Percentiles rank a stretch among this genome's conserved stretches.
These are phyloP conservation scores for Polia nebulosa DNA, from an alignment of 2,888 invertebrate genomes.

Conservation along the genomic window DNA sequence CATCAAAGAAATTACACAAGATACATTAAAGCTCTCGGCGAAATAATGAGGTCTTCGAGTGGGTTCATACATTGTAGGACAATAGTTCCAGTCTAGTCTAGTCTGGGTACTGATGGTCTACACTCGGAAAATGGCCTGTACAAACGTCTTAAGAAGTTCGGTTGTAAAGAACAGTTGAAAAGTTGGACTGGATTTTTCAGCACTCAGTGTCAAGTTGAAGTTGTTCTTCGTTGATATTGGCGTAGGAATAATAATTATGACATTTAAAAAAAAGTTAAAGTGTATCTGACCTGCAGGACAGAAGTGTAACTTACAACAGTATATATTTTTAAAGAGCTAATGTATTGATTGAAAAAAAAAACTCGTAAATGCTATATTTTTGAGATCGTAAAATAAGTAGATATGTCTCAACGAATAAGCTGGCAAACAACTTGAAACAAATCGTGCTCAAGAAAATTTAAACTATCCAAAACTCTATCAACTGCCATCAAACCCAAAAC, in stretches of 20 bases:
- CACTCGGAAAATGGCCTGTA: slow-evolving; percentile 18
- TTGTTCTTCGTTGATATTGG: neutral
- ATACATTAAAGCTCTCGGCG: slow-evolving; percentile 8
- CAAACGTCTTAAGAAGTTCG: slow-evolving; percentile 27
- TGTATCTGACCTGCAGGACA: no score
- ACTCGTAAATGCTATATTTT: neutral
- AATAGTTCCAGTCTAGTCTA: slow-evolving; percentile 14
- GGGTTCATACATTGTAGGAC: slow-evolving; percentile 9
- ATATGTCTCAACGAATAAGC: neutral
- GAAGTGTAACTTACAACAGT: no score
- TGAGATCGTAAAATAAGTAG: neutral
- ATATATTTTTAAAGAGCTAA: neutral
- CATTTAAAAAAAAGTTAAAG: no score
- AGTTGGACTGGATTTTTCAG: no score
- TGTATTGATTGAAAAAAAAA: neutral
- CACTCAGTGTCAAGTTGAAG: neutral
- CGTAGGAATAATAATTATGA: no score
- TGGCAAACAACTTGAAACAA: neutral
- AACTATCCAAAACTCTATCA: neutral
- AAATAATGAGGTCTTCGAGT: slow-evolving; percentile 28
- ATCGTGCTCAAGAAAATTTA: neutral
- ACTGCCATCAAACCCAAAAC: neutral
- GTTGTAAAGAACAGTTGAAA: neutral
- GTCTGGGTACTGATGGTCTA: slow-evolving; percentile 11
- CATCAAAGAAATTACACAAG: slow-evolving; percentile 42